phyloP scores from a whole-genome alignment of 2,888 invertebrate genomes.

The Ophion obscuratus region DNA sequence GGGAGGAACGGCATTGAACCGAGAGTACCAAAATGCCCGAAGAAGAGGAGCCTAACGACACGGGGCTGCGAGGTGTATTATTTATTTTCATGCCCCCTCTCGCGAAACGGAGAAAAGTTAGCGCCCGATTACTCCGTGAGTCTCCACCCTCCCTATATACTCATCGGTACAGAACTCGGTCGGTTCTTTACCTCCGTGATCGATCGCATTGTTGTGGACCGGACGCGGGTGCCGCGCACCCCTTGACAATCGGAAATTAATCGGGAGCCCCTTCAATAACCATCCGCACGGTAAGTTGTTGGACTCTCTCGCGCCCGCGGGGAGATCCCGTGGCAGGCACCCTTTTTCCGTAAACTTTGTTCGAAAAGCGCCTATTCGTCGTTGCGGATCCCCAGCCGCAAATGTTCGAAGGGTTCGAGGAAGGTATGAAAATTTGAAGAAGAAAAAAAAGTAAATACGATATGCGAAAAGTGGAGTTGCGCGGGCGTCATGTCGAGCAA shows the following conservation, averaged over 20 bases:
- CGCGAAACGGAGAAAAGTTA: slow-evolving; percentile 59
- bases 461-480: slow-evolving; percentile 13
- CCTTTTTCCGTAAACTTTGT: slow-evolving; percentile 37
- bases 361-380: slow-evolving; percentile 14
- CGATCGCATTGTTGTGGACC: slow-evolving; percentile 62
- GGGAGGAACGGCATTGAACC: slow-evolving; percentile 38
- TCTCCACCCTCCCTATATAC: slow-evolving; percentile 29
- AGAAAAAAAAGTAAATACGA: slow-evolving; percentile 7
- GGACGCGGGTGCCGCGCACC: slow-evolving; percentile 48
- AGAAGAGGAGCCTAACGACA: slow-evolving; percentile 53
- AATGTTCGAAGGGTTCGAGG: neutral
- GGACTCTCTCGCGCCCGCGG: slow-evolving; percentile 7
- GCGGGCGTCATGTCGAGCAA: slow-evolving; percentile 19
- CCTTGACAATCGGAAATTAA: slow-evolving; percentile 65
- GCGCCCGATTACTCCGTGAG: slow-evolving; percentile 39
- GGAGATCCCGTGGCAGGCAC: neutral
- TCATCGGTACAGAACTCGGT: slow-evolving; percentile 38
- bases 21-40: slow-evolving; percentile 15
- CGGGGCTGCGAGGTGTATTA: slow-evolving; percentile 52
- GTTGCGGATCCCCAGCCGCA: too few relatives aligned
- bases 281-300: slow-evolving; percentile 38
- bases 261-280: slow-evolving; percentile 34
- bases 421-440: neutral
- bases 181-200: slow-evolving; percentile 56
- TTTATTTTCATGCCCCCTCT: slow-evolving; percentile 66